Conservation (phyloP, 2,113 vertebrate species). For the Melanostigma gelatinosum region DNA sequence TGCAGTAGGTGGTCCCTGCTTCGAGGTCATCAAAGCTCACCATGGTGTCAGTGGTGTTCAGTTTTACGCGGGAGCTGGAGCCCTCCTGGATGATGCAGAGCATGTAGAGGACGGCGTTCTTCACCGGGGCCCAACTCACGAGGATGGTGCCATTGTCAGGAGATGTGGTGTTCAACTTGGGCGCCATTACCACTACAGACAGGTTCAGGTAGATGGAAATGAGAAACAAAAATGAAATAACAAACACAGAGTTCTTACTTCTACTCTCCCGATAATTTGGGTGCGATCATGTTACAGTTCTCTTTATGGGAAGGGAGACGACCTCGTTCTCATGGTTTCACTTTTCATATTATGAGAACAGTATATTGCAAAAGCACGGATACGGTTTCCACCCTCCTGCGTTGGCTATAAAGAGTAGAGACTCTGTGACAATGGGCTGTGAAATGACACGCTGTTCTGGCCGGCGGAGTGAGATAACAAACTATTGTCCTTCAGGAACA, state of each 20-base stretch:
- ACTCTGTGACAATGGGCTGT: conserved; percentile 62
- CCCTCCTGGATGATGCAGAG: conserved; percentile 86
- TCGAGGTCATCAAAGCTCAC: conserved; percentile 84
- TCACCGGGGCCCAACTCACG: conserved; percentile 86
- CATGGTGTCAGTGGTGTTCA: conserved; percentile 85
- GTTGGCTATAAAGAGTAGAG: conserved; percentile 26
- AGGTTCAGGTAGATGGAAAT: not conserved
- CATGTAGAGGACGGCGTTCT: conserved; percentile 84
- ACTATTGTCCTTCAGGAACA: conserved; percentile 66
- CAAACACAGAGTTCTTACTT: not conserved
- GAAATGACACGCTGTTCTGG: conserved; percentile 64
- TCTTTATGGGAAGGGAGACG: conserved; percentile 64
- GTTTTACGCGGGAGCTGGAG: conserved; percentile 81
- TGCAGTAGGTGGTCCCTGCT: conserved; percentile 87
- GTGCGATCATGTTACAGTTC: conserved; percentile 69
- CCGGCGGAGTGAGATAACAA: conserved; percentile 55
- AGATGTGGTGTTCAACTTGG: conserved; percentile 82
- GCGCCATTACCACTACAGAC: conserved; percentile 86
- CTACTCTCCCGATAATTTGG: not conserved
- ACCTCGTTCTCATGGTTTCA: conserved; percentile 84
- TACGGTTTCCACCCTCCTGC: conserved; percentile 70
- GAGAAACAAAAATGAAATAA: not conserved
- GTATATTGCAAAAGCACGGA: conserved; percentile 41
- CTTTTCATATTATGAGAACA: conserved; percentile 73
- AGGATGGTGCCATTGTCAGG: conserved; percentile 81